These are phyloP conservation scores for Drosophila anomelani DNA, from an alignment of 2,888 invertebrate genomes.

Conservation along the genomic window DNA sequence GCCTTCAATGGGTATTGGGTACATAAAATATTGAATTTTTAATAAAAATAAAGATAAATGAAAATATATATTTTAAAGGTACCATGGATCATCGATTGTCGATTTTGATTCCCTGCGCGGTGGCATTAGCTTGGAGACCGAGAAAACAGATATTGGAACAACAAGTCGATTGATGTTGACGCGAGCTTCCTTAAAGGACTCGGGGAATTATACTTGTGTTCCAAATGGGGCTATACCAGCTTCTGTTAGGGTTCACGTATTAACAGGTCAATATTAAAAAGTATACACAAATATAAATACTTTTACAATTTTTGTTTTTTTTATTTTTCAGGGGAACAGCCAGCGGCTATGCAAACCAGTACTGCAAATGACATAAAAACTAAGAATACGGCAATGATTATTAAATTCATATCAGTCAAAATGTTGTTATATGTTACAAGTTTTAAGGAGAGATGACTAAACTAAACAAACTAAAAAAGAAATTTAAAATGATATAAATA, in stretches of 20 bases:
- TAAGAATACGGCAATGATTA: slow-evolving; percentile 73
- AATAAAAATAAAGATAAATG: background rate
- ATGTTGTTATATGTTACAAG: slow-evolving; percentile 70
- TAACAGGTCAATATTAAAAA: slow-evolving; percentile 88
- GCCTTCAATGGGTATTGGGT: background rate
- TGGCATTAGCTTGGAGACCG: slow-evolving; percentile 94
- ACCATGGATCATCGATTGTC: slow-evolving; percentile 92
- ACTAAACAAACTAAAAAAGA: slow-evolving; percentile 28
- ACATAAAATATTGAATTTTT: background rate
- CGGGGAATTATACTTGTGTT: slow-evolving; percentile 95
- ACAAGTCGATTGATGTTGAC: slow-evolving; percentile 94
- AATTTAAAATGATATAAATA: slow-evolving; percentile 28
- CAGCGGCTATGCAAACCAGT: slow-evolving; percentile 94
- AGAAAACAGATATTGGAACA: slow-evolving; percentile 93
- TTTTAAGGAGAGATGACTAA: slow-evolving; percentile 63
- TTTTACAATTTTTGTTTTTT: too few species aligned
- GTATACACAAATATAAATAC: background rate
- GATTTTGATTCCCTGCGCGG: slow-evolving; percentile 94
- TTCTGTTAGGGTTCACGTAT: slow-evolving; percentile 93
- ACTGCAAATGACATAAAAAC: slow-evolving; percentile 84
- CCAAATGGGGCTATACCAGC: slow-evolving; percentile 93
- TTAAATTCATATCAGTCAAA: slow-evolving; percentile 83
- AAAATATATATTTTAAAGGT: slow-evolving; percentile 86
- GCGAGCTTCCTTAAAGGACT: slow-evolving; percentile 93
- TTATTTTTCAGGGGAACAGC: slow-evolving; percentile 89